These are phyloP conservation scores for Hirundichthys speculiger DNA, from an alignment of 2,113 vertebrate genomes.

Conservation along the genomic window DNA sequence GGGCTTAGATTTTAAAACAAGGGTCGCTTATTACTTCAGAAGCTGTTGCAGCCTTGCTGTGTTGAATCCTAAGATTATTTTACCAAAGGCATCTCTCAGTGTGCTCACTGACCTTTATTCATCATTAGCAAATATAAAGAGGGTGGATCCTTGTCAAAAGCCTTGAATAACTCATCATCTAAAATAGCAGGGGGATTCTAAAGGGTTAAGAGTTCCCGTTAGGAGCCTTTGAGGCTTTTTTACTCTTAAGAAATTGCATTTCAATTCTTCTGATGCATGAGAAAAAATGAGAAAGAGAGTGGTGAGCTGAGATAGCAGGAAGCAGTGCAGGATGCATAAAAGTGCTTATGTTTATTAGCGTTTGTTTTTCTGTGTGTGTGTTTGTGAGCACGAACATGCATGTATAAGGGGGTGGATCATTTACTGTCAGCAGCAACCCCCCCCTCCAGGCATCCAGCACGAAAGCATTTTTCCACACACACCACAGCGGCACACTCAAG, in stretches of 20 bases:
- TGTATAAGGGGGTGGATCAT: constrained; percentile 34
- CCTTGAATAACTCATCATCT: constrained; percentile 61
- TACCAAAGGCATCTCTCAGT: constrained; percentile 59
- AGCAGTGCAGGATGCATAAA: constrained; percentile 34
- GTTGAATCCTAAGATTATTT: constrained; percentile 50
- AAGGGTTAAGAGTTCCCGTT: constrained; percentile 70
- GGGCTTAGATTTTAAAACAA: constrained; percentile 46
- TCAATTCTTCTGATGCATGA: constrained; percentile 46
- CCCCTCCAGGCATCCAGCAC: constrained; percentile 25
- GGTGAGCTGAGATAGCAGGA: constrained; percentile 31
- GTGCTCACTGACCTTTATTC: constrained; percentile 62
- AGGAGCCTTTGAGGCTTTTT: constrained; percentile 54
- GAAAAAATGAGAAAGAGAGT: constrained; percentile 19
- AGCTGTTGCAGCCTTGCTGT: constrained; percentile 47
- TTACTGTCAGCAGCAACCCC: constrained; percentile 42
- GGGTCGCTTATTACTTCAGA: constrained; percentile 60
- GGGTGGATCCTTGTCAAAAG: constrained; percentile 56
- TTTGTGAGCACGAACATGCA: background rate
- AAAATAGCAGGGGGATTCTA: constrained; percentile 49
- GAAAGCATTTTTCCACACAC: constrained; percentile 39
- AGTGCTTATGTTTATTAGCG: constrained; percentile 27
- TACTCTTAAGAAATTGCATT: constrained; percentile 57
- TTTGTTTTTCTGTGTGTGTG: constrained; percentile 1
- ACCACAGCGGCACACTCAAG: constrained; percentile 15
- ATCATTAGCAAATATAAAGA: constrained; percentile 62